phyloP scores from a whole-genome alignment of 2,113 vertebrate genomes.

The Cairina moschata region DNA sequence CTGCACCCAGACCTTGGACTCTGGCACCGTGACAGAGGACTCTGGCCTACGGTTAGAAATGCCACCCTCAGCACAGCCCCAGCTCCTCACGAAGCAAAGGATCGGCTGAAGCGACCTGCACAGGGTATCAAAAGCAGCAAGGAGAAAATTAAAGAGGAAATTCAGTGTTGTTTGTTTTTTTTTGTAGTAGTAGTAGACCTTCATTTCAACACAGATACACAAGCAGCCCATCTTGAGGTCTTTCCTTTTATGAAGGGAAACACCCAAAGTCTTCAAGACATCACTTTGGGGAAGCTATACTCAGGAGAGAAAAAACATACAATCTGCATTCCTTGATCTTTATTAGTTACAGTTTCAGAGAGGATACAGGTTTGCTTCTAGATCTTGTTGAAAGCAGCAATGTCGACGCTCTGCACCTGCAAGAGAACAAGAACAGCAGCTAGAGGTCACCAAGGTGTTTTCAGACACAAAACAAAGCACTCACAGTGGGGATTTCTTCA shows the following conservation, averaged over 20 bases:
- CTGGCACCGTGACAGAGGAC: not conserved
- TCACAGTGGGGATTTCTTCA: accelerated
- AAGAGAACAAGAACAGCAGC: not conserved
- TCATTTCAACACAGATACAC: not conserved
- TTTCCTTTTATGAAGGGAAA: not conserved
- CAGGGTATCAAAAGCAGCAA: not conserved
- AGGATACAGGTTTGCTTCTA: slow-evolving; percentile 67
- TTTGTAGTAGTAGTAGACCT: no score
- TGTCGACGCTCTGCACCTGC: slow-evolving; percentile 96
- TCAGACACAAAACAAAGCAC: not conserved
- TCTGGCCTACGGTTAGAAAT: not conserved
- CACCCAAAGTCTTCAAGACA: not conserved
- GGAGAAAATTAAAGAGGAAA: not conserved
- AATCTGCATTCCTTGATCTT: not conserved
- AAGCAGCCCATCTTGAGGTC: not conserved
- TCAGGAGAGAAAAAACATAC: not conserved
- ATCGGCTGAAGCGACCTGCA: accelerated
- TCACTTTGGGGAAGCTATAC: not conserved
- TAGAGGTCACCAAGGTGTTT: not conserved
- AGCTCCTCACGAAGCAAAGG: accelerated
- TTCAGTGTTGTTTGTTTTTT: not conserved
- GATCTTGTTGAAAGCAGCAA: slow-evolving; percentile 99
- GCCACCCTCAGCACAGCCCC: accelerated
- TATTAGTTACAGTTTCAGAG: slow-evolving; percentile 44
- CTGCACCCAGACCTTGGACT: not conserved